phyloP scores from a whole-genome alignment of 2,888 invertebrate species.

The Trissonchulus latispiculum region DNA sequence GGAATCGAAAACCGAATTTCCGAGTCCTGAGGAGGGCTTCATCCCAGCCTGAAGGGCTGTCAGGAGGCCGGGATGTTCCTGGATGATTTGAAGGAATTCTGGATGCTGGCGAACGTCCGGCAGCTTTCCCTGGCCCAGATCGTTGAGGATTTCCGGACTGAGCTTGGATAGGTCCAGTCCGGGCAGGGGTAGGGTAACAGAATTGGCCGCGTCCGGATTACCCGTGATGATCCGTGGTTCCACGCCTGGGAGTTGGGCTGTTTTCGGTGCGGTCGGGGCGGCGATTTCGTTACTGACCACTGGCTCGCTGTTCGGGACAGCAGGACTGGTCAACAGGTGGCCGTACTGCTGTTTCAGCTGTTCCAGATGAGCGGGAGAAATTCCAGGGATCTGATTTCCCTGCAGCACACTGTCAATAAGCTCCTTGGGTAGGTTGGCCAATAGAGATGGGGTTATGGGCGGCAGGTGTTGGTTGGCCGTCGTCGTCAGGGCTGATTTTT shows the following conservation, averaged over 20 bases:
- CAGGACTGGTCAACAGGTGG: neutral
- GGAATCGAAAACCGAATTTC: no score
- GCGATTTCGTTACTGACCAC: no score
- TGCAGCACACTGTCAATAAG: neutral
- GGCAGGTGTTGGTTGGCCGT: neutral
- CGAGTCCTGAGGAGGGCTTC: neutral
- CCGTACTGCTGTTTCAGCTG: neutral
- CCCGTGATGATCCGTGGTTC: neutral
- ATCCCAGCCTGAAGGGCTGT: neutral
- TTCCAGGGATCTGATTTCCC: neutral
- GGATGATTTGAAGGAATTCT: constrained; percentile 7
- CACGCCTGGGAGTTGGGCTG: neutral
- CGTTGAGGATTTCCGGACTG: constrained; percentile 2
- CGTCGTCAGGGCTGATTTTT: neutral
- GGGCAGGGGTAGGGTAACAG: neutral
- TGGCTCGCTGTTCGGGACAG: neutral
- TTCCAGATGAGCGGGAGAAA: neutral
- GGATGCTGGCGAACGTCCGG: constrained; percentile 8
- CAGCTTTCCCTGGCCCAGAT: constrained; percentile 1
- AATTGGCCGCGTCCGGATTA: neutral
- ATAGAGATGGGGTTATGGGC: neutral
- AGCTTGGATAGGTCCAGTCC: constrained; percentile 13
- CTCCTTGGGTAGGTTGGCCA: no score
- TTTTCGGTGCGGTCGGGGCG: no score
- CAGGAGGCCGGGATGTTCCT: constrained; percentile 12